Percentiles rank a stretch among this genome's conserved stretches.
Conservation (phyloP, 2,797 vertebrate species). For the Vireo griseus region DNA sequence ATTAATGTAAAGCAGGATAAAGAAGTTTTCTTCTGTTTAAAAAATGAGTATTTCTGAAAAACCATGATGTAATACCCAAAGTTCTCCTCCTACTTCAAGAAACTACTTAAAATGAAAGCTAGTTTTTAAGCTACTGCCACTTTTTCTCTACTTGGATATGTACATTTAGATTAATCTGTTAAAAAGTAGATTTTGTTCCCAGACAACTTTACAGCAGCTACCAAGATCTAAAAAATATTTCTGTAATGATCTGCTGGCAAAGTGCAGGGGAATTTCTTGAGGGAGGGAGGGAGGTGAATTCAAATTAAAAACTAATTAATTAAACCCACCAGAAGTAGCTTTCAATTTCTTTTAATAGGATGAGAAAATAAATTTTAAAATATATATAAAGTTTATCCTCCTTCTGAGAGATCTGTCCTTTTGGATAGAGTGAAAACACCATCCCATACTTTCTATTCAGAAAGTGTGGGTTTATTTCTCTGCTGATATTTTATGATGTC, state of each 20-base stretch:
- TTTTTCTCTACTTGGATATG: background rate
- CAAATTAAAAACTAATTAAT: background rate
- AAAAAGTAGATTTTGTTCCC: constrained; percentile 26
- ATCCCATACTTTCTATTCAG: background rate
- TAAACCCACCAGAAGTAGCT: background rate
- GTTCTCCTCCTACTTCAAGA: background rate
- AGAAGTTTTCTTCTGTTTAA: background rate
- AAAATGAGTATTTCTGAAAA: background rate
- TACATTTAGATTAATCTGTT: background rate
- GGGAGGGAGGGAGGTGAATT: background rate
- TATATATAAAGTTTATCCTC: background rate
- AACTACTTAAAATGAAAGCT: background rate
- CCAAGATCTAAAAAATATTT: background rate
- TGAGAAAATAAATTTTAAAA: background rate
- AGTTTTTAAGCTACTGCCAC: background rate
- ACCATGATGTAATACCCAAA: background rate
- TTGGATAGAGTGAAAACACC: background rate
- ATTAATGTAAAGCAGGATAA: background rate
- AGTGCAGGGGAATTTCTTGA: background rate
- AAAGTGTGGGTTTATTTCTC: background rate
- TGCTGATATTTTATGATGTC: background rate
- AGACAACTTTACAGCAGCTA: background rate
- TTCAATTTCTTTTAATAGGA: background rate
- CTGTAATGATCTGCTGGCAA: background rate
- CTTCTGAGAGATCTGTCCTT: background rate